Conservation (phyloP, 1,140 invertebrate species). For the Varroa destructor region DNA sequence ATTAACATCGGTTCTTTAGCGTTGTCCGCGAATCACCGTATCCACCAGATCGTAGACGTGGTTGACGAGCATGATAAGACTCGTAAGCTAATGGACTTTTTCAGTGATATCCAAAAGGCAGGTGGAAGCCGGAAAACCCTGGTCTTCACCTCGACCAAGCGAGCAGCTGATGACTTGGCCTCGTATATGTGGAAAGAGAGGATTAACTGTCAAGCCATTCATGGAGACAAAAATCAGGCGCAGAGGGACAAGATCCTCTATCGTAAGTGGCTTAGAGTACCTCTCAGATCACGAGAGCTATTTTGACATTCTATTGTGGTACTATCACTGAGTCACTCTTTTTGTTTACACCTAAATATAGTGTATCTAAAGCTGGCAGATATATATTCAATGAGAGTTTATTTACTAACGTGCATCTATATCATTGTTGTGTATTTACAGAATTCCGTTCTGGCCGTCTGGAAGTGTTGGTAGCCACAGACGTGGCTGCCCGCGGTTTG, state of each 20-base stretch:
- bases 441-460: conserved; percentile 51
- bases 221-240: conserved; percentile 46
- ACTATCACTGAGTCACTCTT: no score
- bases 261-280: conserved; percentile 30
- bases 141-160: conserved; percentile 48
- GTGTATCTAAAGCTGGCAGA: background rate
- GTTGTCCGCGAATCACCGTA: conserved; percentile 47
- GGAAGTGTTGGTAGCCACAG: conserved; percentile 70
- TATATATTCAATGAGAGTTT: conserved; percentile 20
- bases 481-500: conserved; percentile 70
- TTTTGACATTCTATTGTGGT: background rate
- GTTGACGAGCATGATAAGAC: conserved; percentile 35
- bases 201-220: conserved; percentile 39
- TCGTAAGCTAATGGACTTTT: conserved; percentile 28
- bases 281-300: background rate
- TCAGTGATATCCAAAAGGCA: background rate
- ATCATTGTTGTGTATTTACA: conserved; percentile 51
- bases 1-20: conserved; percentile 40
- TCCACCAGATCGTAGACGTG: conserved; percentile 43
- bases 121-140: conserved; percentile 37
- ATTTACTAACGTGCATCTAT: background rate
- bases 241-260: conserved; percentile 45
- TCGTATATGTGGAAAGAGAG: conserved; percentile 43
- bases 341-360: no score
- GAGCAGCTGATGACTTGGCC: conserved; percentile 45